Evolutionary conservation across 1,140 invertebrate genomes (phyloP).

Genomic region (Heliconius nattereri): DNA sequence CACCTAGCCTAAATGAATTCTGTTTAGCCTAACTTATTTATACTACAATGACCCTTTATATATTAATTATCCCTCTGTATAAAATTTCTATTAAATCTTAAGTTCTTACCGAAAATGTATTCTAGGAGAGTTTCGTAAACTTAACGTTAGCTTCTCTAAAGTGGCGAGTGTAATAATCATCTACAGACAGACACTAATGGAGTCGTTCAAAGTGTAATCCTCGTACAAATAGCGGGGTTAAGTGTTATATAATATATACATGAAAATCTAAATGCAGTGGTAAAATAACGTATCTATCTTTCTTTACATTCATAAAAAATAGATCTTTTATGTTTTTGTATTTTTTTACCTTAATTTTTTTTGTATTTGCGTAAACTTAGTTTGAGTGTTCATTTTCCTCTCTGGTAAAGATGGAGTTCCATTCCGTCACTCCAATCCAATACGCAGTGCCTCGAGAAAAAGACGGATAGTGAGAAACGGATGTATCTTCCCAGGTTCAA

Average conservation of each 20-base stretch:
- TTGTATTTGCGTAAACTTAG: no score
- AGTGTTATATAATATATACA: constrained; percentile 5
- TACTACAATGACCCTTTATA: background rate
- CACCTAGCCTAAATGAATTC: background rate
- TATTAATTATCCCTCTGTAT: background rate
- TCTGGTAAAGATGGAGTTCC: no score
- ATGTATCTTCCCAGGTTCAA: no score
- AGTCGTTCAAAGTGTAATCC: background rate
- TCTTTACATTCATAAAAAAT: background rate
- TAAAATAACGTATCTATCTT: background rate
- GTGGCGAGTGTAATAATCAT: constrained; percentile 17
- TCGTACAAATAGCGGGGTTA: constrained; percentile 4
- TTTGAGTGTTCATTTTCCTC: no score
- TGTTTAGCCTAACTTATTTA: background rate
- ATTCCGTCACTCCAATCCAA: no score
- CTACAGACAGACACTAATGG: constrained; percentile 27
- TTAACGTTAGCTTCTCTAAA: constrained; percentile 8
- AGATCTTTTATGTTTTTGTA: background rate
- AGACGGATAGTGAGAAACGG: no score
- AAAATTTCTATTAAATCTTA: background rate
- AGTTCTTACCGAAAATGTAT: background rate
- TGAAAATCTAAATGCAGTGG: background rate
- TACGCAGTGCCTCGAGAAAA: no score
- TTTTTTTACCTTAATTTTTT: background rate
- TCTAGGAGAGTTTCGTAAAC: constrained; percentile 2